A percentile compares a stretch with the other conserved stretches of the same genome.
phyloP scores from a whole-genome alignment of 1,140 invertebrate species.

The Wasmannia auropunctata region DNA sequence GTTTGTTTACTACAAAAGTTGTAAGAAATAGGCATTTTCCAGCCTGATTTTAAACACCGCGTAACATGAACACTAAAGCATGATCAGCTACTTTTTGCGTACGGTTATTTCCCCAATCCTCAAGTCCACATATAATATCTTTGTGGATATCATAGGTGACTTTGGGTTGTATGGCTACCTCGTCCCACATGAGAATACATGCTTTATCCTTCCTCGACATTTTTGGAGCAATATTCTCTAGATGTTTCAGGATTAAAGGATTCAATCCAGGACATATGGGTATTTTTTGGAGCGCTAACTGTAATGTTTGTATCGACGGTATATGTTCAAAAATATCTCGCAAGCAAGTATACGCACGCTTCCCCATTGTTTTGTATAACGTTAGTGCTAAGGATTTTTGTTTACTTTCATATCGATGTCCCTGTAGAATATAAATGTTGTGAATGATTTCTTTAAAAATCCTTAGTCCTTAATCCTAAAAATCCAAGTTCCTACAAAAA shows the following conservation, averaged over 20 bases:
- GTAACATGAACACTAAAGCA: not conserved
- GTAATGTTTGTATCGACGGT: not conserved
- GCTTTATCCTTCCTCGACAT: not conserved
- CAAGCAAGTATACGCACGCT: too few relatives aligned
- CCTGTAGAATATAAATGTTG: too few relatives aligned
- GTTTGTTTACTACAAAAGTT: too few relatives aligned
- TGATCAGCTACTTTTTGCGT: not conserved
- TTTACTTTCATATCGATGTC: too few relatives aligned
- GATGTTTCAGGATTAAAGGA: not conserved
- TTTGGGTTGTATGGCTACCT: not conserved
- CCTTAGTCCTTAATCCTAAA: too few relatives aligned
- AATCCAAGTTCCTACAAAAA: too few relatives aligned
- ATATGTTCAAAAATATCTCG: too few relatives aligned
- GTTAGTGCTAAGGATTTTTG: too few relatives aligned
- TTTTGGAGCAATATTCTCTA: not conserved
- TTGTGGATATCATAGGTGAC: not conserved
- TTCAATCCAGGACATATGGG: not conserved
- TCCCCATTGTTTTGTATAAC: too few relatives aligned
- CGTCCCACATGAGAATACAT: not conserved
- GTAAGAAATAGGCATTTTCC: too few relatives aligned
- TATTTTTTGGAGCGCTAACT: not conserved
- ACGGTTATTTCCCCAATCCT: not conserved
- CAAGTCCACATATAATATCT: not conserved
- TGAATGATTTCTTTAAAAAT: too few relatives aligned
- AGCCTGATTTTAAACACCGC: not conserved